Percentiles rank a stretch among this genome's conserved stretches.
Conservation (phyloP, 2,113 vertebrate genomes). For the Phrynosoma platyrhinos region DNA sequence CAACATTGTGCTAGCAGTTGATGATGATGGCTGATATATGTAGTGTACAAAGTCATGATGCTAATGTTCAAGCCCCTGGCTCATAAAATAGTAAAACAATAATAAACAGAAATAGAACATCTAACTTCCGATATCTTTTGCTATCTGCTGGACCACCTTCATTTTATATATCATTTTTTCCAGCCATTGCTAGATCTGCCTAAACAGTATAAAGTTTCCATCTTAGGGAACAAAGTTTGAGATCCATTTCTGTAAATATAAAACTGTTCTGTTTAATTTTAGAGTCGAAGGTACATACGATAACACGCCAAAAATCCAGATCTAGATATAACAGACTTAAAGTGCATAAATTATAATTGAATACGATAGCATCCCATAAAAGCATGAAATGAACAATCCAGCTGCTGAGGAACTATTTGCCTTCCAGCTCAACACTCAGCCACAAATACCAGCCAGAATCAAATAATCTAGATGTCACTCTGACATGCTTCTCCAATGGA, state of each 20-base stretch:
- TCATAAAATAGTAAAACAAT: background rate
- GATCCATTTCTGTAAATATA: background rate
- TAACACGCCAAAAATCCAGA: background rate
- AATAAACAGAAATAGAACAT: background rate
- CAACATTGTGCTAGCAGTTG: fast-evolving
- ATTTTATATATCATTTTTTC: background rate
- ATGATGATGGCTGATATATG: background rate
- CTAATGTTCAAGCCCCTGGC: background rate
- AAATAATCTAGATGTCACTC: background rate
- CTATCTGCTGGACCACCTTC: background rate
- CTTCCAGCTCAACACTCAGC: background rate
- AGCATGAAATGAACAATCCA: background rate
- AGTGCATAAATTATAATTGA: background rate
- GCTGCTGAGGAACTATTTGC: background rate
- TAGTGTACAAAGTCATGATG: background rate
- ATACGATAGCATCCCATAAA: background rate
- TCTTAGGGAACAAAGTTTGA: background rate
- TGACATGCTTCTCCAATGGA: background rate
- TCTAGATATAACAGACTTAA: background rate
- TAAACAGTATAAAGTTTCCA: background rate
- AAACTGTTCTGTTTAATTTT: background rate
- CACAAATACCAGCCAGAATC: background rate
- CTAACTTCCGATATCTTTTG: conserved; percentile 7
- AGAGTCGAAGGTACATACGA: background rate
- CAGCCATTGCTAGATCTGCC: background rate